Conservation (phyloP, 2,888 invertebrate species). For the Lasius fuliginosus region DNA sequence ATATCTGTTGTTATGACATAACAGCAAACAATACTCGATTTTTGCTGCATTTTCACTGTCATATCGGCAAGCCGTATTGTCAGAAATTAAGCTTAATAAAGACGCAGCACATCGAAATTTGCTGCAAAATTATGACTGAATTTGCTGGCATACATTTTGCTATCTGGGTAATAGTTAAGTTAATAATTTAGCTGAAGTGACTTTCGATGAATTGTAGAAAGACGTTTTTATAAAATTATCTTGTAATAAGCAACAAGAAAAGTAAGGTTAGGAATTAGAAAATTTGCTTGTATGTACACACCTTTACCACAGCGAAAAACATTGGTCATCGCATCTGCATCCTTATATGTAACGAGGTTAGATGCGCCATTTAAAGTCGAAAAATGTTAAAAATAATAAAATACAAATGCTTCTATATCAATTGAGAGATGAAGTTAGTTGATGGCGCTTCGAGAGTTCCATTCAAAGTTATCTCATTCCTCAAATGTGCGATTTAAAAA, state of each 20-base stretch:
- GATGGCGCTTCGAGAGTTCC: not conserved
- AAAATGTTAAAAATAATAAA: not conserved
- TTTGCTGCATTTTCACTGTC: not conserved
- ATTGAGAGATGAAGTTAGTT: not conserved
- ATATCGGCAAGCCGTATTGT: not conserved
- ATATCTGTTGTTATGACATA: too few relatives aligned
- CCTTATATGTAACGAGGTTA: not conserved
- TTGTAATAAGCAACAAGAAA: not conserved
- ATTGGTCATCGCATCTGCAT: slow-evolving; percentile 29
- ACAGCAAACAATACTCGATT: too few relatives aligned
- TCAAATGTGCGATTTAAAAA: not conserved
- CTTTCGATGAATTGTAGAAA: not conserved
- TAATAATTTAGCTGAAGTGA: not conserved
- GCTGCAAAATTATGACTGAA: not conserved
- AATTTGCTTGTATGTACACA: not conserved
- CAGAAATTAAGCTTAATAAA: not conserved
- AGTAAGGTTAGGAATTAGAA: slow-evolving; percentile 9
- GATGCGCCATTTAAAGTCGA: not conserved
- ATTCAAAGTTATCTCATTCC: not conserved
- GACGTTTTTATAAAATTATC: not conserved
- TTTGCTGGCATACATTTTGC: not conserved
- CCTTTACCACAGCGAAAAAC: slow-evolving; percentile 14
- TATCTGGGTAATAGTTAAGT: not conserved
- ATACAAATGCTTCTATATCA: not conserved
- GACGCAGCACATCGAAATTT: not conserved